Percentiles rank a stretch among this genome's conserved stretches.
Conservation (phyloP, 2,113 vertebrate species). For the Hydropotes inermis region DNA sequence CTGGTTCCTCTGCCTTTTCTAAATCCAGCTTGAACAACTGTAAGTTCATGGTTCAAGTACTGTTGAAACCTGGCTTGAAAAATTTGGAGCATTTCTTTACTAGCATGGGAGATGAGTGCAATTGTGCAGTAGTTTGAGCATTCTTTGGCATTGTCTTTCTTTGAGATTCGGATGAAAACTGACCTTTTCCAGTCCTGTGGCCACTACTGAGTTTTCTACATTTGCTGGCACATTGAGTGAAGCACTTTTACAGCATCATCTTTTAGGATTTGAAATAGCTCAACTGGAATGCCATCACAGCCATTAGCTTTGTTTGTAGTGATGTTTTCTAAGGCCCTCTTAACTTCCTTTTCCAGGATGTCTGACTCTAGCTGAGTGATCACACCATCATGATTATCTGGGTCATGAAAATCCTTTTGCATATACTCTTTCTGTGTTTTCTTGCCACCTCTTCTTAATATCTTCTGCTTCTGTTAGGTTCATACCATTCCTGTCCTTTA, state of each 20-base stretch:
- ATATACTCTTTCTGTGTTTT: not conserved
- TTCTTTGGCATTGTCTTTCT: not conserved
- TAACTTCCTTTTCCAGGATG: not conserved
- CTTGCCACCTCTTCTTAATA: not conserved
- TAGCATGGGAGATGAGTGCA: not conserved
- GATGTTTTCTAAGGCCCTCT: not conserved
- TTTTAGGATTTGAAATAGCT: not conserved
- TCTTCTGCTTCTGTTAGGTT: not conserved
- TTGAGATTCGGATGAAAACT: not conserved
- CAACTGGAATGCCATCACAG: not conserved
- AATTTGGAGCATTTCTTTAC: not conserved
- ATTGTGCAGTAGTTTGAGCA: not conserved
- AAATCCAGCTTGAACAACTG: not conserved
- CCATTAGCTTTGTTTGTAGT: not conserved
- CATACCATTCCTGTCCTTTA: not conserved
- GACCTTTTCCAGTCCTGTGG: not conserved
- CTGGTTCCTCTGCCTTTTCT: not conserved
- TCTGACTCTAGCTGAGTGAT: not conserved
- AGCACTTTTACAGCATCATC: not conserved
- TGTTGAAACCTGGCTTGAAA: not conserved
- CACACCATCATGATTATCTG: not conserved
- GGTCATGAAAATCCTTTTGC: not conserved
- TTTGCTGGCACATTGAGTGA: not conserved
- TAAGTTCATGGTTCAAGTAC: not conserved
- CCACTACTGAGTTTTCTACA: not conserved